phyloP scores from a whole-genome alignment of 2,113 vertebrate species.

The Clupea harengus region DNA sequence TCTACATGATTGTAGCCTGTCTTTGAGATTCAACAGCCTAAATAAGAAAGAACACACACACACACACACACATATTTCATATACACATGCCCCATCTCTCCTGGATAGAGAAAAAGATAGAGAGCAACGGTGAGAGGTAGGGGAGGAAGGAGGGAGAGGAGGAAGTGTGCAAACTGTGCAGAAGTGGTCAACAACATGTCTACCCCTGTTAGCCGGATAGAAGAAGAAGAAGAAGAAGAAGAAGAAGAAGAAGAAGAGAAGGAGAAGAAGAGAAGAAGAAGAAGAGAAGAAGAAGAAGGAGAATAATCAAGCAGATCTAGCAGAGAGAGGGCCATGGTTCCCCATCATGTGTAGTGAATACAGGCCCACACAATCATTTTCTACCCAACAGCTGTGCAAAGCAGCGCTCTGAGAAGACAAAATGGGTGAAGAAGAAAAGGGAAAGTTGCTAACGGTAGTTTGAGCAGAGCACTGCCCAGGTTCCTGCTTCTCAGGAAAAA shows the following conservation, averaged over 20 bases:
- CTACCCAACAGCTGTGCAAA: neutral
- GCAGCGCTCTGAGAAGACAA: neutral
- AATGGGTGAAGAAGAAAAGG: neutral
- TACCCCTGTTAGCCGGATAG: neutral
- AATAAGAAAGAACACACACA: neutral
- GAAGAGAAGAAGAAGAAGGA: neutral
- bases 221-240: neutral
- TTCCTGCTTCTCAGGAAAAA: neutral
- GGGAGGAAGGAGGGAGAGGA: constrained; percentile 49
- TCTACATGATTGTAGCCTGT: neutral
- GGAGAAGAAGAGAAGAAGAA: neutral
- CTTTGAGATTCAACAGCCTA: neutral
- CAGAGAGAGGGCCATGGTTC: neutral
- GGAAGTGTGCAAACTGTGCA: constrained; percentile 44
- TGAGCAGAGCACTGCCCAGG: neutral
- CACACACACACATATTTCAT: neutral
- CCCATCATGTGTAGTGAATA: neutral
- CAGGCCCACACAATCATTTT: neutral
- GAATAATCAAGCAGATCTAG: neutral
- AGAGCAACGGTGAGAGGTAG: constrained; percentile 17
- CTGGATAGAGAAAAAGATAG: constrained; percentile 28
- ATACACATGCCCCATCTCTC: neutral
- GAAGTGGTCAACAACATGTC: constrained; percentile 1
- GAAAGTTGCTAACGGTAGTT: neutral
- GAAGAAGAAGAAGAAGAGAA: neutral